A percentile compares a stretch with the other conserved stretches of the same genome.
Conservation (phyloP, 2,797 vertebrate species). For the Myotis planiceps region DNA sequence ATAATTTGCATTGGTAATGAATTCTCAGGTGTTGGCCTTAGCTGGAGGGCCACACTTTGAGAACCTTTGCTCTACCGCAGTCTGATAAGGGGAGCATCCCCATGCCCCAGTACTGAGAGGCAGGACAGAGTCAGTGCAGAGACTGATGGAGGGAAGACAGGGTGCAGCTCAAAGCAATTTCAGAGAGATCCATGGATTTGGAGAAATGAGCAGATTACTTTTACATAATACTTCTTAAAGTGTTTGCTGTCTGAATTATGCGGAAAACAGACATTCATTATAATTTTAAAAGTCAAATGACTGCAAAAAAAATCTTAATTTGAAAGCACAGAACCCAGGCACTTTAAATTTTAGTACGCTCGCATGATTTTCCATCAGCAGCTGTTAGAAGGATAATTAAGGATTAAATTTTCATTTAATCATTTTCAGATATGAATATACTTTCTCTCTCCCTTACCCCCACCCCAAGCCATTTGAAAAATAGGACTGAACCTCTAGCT, state of each 20-base stretch:
- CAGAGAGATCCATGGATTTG: neutral
- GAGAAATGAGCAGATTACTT: conserved; percentile 45
- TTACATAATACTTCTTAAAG: conserved; percentile 62
- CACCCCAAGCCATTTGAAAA: conserved; percentile 69
- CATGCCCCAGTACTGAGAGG: neutral
- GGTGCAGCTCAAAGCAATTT: neutral
- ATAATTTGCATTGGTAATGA: neutral
- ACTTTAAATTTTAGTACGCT: conserved; percentile 80
- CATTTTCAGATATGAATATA: conserved; percentile 75
- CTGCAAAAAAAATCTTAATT: conserved; percentile 75
- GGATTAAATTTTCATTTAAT: conserved; percentile 84
- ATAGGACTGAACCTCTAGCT: conserved; percentile 37
- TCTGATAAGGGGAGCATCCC: neutral
- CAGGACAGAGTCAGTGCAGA: neutral
- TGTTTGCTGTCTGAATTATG: conserved; percentile 57
- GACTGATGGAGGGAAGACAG: neutral
- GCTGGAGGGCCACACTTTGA: neutral
- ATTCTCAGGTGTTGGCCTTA: neutral
- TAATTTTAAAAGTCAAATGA: conserved; percentile 80
- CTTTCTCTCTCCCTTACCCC: conserved; percentile 20
- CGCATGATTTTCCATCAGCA: conserved; percentile 77
- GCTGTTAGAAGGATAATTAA: conserved; percentile 84
- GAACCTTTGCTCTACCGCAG: neutral
- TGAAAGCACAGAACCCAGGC: conserved; percentile 71
- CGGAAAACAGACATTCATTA: conserved; percentile 58